Evolutionary conservation across 2,888 invertebrate species (phyloP), one percentile per base, ranked within the genome.

Genomic region (Laothoe populi): DNA sequence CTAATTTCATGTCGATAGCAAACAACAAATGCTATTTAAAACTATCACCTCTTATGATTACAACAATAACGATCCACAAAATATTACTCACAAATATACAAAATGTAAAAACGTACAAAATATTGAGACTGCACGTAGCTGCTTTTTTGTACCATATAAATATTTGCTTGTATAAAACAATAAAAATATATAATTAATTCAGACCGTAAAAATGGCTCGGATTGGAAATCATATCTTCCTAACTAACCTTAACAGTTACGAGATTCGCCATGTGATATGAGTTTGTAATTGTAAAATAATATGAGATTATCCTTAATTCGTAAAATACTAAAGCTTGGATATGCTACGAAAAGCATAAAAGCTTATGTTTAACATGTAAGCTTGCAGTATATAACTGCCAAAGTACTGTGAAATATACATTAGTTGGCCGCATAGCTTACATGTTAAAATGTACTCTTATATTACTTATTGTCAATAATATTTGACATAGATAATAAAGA

Each of bases 151-250:
- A 70, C 68, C 70, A 67, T 64, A 68, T 40, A 62, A 35, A 61
- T 57, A 40, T 40, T 60, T 57, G 58, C 49, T 59, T 46, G 38
- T 71, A 64, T 60, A 68, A 64, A 61, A 69, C 70, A 63, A 64
- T 60, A 62, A 63, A 58, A 63, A 63, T 70, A 68, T 71, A 70
- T 72, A 69, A 65, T 69, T 71, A 71, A 74, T 77, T 70, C 70
- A 76, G 70, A 74, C 71, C 66, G 66, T 64, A 72, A 70, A 81
- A 89, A 88, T 92, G 92, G 92, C 91, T 92, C 92, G 92, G 92
- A 92, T 92, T 90, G 71, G 64, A 69, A 71, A 74, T 71, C 68
- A 71, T 71, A 71, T 67, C 66, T 62, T 59, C 64, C 67, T 67
- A 59, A 61, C 65, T 66, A 62, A 63, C 53, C 73, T 75, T 79